Evolutionary conservation across 2,113 vertebrate species (phyloP), one percentile per base, ranked within the genome.

Genomic region (Phoxinus phoxinus): DNA sequence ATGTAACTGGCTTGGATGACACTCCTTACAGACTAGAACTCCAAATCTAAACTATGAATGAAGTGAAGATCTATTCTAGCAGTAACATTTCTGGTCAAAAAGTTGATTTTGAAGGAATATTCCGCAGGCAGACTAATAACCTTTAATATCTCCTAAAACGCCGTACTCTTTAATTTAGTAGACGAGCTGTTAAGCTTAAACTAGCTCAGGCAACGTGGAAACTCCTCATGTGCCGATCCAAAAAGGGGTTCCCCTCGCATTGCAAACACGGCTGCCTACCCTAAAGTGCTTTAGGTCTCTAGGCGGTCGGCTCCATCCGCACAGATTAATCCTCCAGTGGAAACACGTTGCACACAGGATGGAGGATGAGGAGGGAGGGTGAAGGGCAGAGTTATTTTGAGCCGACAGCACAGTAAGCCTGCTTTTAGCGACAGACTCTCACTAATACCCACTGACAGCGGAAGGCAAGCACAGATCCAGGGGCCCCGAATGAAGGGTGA

Each of bases 381-480:
- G 86, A 87, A 81, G 85, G 79, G 75, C 80, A 84, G 71, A 72
- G 84, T 87, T 89, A 89, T 88, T 91, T 90, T 80, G 15, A 75
- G 87, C 86, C 10, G 81, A 85, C 83, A 72, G 58, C 71, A 82
- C 58, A 65, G 83, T 88, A 89, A 90, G 86, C 87, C 86, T 88
- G 86, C 69, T 77, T 87, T 84, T 85, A 91, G 76, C 73, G 69
- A 86, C 87, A 73, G 86, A 48, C 81, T 85, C 51, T 87, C 79
- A 48, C 83, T 88, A 88, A 88, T 88, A 86, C 79, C 85, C 75
- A 32, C 81, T 86, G 83, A 84, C 86, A 89, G 87, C n/a, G 41
- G 84, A 79, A 87, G 77, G 69, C 94, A 84, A 95, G 95, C 94
- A 94, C 95, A 96, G 80, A 96, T 95, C 93, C 96, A 95, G 73